Percentiles rank a stretch among this genome's conserved stretches.
Conservation (phyloP, 1,140 invertebrate species). For the Hyles vespertilio region DNA sequence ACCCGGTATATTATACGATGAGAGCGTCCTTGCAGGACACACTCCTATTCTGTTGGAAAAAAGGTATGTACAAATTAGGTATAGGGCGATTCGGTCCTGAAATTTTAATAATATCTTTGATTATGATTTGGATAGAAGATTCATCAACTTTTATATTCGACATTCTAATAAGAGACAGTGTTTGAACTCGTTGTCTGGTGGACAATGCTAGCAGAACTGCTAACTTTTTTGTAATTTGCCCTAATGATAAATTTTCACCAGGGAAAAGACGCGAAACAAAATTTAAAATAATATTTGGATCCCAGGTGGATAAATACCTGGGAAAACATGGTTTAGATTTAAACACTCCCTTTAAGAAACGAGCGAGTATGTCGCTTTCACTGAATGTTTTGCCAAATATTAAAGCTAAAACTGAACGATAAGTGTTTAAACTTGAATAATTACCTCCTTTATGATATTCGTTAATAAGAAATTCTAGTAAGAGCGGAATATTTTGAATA, state of each 20-base stretch:
- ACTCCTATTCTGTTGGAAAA: conserved; percentile 8
- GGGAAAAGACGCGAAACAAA: conserved; percentile 10
- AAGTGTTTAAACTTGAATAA: too few species aligned
- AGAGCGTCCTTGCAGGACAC: conserved; percentile 10
- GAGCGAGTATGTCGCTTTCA: too few species aligned
- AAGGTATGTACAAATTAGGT: conserved; percentile 6
- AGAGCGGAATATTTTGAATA: too few species aligned
- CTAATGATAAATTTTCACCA: conserved; percentile 6
- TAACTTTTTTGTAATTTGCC: conserved; percentile 8
- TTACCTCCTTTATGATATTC: too few species aligned
- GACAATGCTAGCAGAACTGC: conserved; percentile 10
- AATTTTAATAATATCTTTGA: conserved; percentile 14
- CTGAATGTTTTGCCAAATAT: too few species aligned
- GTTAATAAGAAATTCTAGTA: too few species aligned
- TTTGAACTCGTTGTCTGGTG: conserved; percentile 12
- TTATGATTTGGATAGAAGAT: conserved; percentile 8
- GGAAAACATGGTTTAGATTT: too few species aligned
- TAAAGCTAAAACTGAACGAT: too few species aligned
- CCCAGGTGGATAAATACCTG: too few species aligned
- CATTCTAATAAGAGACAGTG: conserved; percentile 10
- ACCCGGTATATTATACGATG: conserved; percentile 3
- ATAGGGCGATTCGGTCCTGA: neutral
- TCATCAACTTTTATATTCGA: conserved; percentile 3
- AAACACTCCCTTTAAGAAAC: too few species aligned
- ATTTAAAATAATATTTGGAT: conserved; percentile 13